Percentiles rank a stretch among this genome's conserved stretches.
phyloP scores from a whole-genome alignment of 2,888 invertebrate species.

The Linnaemya vulpina region DNA sequence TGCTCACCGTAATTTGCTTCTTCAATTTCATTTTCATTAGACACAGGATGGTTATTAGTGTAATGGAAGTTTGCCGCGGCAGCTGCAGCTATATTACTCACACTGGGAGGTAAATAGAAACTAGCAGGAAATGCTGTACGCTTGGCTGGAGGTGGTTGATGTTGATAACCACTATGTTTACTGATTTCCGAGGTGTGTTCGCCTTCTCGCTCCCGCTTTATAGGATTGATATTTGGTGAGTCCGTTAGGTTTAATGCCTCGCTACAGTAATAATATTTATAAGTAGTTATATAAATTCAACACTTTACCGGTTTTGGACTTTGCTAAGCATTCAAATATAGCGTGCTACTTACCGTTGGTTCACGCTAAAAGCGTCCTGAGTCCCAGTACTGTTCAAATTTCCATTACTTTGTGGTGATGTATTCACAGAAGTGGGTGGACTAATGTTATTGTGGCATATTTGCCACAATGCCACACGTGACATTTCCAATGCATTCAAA shows the following conservation, averaged over 20 bases:
- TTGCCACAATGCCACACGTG: conserved; percentile 91
- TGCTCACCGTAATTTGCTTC: conserved; percentile 75
- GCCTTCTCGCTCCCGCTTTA: conserved; percentile 85
- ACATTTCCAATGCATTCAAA: conserved; percentile 89
- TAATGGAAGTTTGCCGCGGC: conserved; percentile 69
- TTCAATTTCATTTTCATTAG: conserved; percentile 76
- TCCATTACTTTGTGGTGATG: conserved; percentile 80
- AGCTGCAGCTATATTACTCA: conserved; percentile 72
- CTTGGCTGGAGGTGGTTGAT: conserved; percentile 86
- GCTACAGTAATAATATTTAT: conserved; percentile 79
- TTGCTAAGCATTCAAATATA: not conserved
- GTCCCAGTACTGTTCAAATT: conserved; percentile 7
- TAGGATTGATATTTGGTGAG: conserved; percentile 83
- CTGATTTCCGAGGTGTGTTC: conserved; percentile 80
- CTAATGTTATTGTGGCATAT: conserved; percentile 89
- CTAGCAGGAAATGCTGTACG: conserved; percentile 78
- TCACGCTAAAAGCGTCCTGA: conserved; percentile 76
- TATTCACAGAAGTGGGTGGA: conserved; percentile 83
- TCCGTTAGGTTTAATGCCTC: conserved; percentile 93
- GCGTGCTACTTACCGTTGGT: conserved; percentile 82
- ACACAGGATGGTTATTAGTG: conserved; percentile 73
- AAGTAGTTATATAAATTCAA: not conserved
- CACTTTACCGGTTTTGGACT: not conserved
- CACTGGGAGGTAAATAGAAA: conserved; percentile 78
- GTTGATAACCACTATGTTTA: conserved; percentile 78